These are phyloP conservation scores for Neogobius melanostomus DNA, from an alignment of 2,113 vertebrate genomes.

Conservation along the genomic window DNA sequence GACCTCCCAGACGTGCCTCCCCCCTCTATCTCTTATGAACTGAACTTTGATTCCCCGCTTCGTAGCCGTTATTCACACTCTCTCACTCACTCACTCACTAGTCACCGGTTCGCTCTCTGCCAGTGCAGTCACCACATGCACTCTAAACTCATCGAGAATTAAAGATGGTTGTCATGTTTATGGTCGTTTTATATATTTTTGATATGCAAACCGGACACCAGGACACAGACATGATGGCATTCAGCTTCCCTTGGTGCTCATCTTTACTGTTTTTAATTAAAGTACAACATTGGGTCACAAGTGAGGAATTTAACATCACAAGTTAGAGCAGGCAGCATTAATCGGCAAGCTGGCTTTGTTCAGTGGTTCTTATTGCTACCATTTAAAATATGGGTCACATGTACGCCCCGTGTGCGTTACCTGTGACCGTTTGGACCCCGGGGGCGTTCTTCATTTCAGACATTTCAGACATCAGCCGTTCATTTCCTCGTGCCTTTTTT, in stretches of 20 bases:
- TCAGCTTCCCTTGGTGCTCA: conserved; percentile 7
- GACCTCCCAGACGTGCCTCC: conserved; percentile 60
- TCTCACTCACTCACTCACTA: conserved; percentile 17
- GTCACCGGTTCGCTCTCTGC: conserved; percentile 17
- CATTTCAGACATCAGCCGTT: conserved; percentile 8
- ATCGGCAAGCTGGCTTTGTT: not conserved
- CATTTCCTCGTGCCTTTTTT: conserved; percentile 54
- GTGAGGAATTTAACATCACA: conserved; percentile 19
- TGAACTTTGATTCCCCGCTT: conserved; percentile 45
- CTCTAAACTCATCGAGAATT: conserved; percentile 50
- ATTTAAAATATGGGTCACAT: conserved; percentile 22
- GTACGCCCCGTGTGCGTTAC: conserved; percentile 38
- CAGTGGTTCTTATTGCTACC: not conserved
- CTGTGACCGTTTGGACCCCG: conserved; percentile 44
- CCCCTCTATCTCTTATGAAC: conserved; percentile 17
- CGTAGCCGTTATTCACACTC: conserved; percentile 27
- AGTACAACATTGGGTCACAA: conserved; percentile 7
- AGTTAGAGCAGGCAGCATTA: conserved; percentile 24
- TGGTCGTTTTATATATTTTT: conserved; percentile 13
- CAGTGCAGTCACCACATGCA: conserved; percentile 42
- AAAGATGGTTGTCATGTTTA: conserved; percentile 42
- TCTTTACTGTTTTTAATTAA: not conserved
- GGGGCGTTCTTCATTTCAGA: conserved; percentile 29
- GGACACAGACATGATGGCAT: conserved; percentile 26
- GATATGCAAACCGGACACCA: conserved; percentile 25